A percentile compares a stretch with the other conserved stretches of the same genome.
These are phyloP conservation scores for Nerophis ophidion DNA, from an alignment of 2,113 vertebrate genomes.

Conservation along the genomic window DNA sequence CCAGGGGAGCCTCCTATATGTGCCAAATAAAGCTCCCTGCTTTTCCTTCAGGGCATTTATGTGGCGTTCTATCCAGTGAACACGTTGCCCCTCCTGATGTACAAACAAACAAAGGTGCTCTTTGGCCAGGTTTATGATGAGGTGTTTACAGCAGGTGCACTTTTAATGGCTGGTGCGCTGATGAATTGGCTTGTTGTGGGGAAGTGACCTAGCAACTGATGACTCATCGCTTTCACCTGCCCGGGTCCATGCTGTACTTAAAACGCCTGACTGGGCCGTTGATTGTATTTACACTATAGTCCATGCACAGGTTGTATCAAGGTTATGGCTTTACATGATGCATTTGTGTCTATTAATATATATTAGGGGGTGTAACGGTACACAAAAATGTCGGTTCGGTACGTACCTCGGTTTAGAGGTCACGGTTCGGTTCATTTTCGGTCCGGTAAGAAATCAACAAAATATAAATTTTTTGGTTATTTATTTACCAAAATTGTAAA, in stretches of 20 bases:
- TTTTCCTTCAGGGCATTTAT: conserved; percentile 15
- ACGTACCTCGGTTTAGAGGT: no score
- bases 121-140: conserved; percentile 19
- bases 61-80: conserved; percentile 13
- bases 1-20: conserved; percentile 12
- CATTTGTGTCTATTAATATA: no score
- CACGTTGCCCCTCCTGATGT: conserved; percentile 5
- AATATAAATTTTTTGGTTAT: no score
- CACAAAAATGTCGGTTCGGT: no score
- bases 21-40: conserved; percentile 19
- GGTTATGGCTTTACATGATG: background rate
- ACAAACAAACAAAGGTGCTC: conserved; percentile 18
- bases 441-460: no score
- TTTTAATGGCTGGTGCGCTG: conserved; percentile 47
- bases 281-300: background rate
- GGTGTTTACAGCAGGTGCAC: conserved; percentile 48
- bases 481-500: no score
- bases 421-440: no score
- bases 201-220: conserved; percentile 33
- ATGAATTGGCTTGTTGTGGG: conserved; percentile 9
- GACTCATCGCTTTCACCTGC: conserved; percentile 19
- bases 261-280: background rate
- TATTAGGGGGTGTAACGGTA: no score
- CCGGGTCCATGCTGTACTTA: background rate
- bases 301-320: background rate